Evolutionary conservation across 2,113 vertebrate genomes (phyloP).

Genomic region (Corythornis vintsioides): DNA sequence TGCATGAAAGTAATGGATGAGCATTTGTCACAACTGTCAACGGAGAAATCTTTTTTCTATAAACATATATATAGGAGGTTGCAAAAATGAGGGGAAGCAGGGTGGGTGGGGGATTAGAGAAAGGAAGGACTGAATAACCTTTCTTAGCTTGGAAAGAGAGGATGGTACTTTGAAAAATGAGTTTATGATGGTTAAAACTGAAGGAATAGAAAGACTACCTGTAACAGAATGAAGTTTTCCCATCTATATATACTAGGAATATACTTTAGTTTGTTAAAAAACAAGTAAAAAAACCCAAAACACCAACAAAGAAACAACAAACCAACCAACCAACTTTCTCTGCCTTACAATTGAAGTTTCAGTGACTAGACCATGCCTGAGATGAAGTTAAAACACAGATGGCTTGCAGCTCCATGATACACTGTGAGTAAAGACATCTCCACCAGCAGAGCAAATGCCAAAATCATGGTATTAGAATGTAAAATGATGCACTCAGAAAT

Average conservation of each 20-base stretch:
- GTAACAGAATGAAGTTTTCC: neutral
- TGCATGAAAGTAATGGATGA: slow-evolving; percentile 9
- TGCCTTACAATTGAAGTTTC: neutral
- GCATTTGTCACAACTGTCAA: slow-evolving; percentile 26
- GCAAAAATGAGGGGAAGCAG: neutral
- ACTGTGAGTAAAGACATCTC: neutral
- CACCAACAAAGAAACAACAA: too few relatives aligned
- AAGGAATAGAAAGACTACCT: neutral
- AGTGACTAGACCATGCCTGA: neutral
- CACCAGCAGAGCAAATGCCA: neutral
- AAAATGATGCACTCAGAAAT: neutral
- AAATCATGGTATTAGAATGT: neutral
- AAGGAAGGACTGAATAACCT: neutral
- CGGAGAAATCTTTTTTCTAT: neutral
- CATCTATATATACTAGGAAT: neutral
- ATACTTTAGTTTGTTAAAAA: neutral
- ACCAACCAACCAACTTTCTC: neutral
- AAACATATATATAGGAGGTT: neutral
- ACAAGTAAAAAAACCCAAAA: neutral
- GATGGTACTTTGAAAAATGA: neutral
- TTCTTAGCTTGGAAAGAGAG: neutral
- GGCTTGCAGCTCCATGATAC: neutral
- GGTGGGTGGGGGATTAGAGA: neutral
- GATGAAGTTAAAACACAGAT: neutral
- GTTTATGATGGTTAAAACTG: neutral